Evolutionary conservation across 2,113 vertebrate genomes (phyloP), one percentile per base, ranked within the genome.

Genomic region (Eulemur rufifrons): DNA sequence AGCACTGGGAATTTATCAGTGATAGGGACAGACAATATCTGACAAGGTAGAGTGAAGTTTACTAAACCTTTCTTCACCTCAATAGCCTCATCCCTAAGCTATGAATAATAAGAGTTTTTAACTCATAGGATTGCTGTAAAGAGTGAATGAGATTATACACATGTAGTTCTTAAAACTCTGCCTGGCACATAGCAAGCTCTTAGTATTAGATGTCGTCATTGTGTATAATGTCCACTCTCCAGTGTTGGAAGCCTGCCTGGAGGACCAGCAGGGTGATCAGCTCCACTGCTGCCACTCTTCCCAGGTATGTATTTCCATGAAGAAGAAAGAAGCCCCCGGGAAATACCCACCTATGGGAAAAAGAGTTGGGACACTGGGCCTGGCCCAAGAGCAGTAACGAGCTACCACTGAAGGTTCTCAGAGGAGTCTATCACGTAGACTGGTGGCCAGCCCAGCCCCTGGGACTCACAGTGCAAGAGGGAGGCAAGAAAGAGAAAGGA

Each of bases 391-490:
- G 50, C 59, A 63, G 27, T 27, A 29, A 63, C 6, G n/a, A 92
- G 37, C 74, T 52, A 45, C 13, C 34, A 20, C 59, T 71, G 42
- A 29, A 17, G 78, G 14, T 59, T 71, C 66, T 42, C 78, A 47
- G 34, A 47, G 34, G 42, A 20, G 11, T 64, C 68, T 59, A n/a
- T 1, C 4, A 6, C 5, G 3, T 29, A 2, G 2, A 47, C 2
- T 76, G n/a, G 54, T 1, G 23, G 18, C 23, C 21, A 52, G 39
- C 1, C 21, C 32, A 47, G 73, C 66, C 54, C 37, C 5, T 8
- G 13, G 42, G 52, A 78, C 25, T 91, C 54, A 27, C 1, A 59
- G 21, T 21, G 10, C 25, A 25, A 83, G 39, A 78, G 17, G 54
- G 39, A 32, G 61, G 17, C 59, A 77, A 78, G 86, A 54, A 73